Conservation (phyloP, 2,888 invertebrate genomes). For the Melanargia galathea region DNA sequence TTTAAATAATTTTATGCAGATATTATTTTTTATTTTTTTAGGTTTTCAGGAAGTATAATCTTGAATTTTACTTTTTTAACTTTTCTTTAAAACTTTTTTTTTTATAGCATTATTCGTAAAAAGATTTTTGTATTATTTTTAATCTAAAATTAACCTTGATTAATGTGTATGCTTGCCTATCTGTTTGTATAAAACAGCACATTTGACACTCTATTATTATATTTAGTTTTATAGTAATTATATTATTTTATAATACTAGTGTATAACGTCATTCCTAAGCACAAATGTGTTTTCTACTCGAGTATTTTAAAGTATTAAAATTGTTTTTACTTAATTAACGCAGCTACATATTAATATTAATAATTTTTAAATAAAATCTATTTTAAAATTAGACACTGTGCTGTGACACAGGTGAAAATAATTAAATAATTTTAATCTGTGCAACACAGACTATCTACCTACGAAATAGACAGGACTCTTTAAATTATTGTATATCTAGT, state of each 20-base stretch:
- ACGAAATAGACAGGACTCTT: conserved; percentile 43
- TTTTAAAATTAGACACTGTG: conserved; percentile 15
- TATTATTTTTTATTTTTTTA: not conserved
- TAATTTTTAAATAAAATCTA: conserved; percentile 29
- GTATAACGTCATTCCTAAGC: conserved; percentile 44
- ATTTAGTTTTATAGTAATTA: conserved; percentile 27
- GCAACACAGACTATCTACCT: conserved; percentile 23
- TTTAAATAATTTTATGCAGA: not conserved
- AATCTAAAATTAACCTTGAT: conserved; percentile 2
- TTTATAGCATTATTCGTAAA: not conserved
- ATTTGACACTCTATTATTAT: conserved; percentile 18
- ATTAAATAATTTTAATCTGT: conserved; percentile 21
- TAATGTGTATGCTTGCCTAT: conserved; percentile 19
- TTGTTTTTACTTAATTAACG: conserved; percentile 55
- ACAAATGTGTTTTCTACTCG: conserved; percentile 49
- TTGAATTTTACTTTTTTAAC: not conserved
- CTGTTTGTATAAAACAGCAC: conserved; percentile 1
- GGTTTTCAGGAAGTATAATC: too few species aligned
- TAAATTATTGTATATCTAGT: conserved; percentile 42
- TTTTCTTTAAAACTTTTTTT: not conserved
- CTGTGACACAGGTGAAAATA: conserved; percentile 12
- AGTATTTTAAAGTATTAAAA: conserved; percentile 69
- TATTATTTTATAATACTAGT: conserved; percentile 16
- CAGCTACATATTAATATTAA: conserved; percentile 52
- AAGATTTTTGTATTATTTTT: not conserved